Conservation (phyloP, 1,140 invertebrate species). For the Cepaea nemoralis region DNA sequence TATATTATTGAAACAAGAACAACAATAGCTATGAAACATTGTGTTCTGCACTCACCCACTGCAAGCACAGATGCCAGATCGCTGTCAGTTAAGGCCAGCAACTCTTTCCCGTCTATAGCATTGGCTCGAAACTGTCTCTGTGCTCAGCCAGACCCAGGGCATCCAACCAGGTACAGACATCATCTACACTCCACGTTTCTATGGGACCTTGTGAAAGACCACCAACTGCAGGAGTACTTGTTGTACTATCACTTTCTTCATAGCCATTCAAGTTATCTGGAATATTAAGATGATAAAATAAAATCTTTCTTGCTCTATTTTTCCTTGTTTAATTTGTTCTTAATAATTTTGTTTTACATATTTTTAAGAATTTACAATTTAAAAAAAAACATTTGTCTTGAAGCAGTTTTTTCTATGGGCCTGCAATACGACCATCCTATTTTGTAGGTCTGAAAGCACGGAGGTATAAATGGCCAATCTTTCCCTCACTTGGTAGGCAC, state of each 20-base stretch:
- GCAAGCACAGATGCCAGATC: slow-evolving; percentile 74
- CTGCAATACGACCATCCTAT: no score
- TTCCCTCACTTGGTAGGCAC: no score
- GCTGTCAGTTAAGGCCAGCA: slow-evolving; percentile 75
- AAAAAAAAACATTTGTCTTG: no score
- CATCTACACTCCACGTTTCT: slow-evolving; percentile 75
- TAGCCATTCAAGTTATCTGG: slow-evolving; percentile 44
- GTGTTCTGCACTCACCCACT: slow-evolving; percentile 75
- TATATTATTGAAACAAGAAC: no score
- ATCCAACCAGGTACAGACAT: slow-evolving; percentile 78
- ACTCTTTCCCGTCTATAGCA: slow-evolving; percentile 76
- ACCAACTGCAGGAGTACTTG: neutral
- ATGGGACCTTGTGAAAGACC: slow-evolving; percentile 4
- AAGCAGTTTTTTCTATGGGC: no score
- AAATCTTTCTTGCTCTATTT: no score
- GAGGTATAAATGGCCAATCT: no score
- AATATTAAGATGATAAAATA: neutral
- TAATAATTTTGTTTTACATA: no score
- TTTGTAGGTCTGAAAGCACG: no score
- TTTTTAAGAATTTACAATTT: no score
- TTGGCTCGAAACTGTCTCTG: slow-evolving; percentile 72
- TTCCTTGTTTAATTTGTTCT: no score
- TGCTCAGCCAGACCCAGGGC: slow-evolving; percentile 75
- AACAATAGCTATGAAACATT: no score
- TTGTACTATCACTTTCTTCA: slow-evolving; percentile 35